Base-by-base conservation (phyloP, 2,888 invertebrate species). In the Serrognathus titanus region DNA sequence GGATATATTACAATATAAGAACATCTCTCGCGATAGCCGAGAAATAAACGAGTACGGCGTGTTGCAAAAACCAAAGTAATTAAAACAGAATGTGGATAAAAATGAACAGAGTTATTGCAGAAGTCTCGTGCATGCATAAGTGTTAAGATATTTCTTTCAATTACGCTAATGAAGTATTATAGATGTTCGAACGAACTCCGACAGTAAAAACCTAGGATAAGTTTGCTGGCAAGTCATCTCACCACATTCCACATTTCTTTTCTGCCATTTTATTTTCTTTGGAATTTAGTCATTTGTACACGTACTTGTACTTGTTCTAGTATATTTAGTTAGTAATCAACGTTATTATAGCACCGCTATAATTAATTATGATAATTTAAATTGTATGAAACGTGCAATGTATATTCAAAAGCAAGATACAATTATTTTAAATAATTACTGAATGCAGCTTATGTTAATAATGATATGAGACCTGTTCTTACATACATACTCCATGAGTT, bases 161-260 rank as follows among this genome's bases (percentile, higher is more conserved):
- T 54, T 58, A 54, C 47, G 41, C 54, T 58, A 58, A 58, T 58
- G 54, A 58, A 58, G 58, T 45, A 54, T 58, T 58, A 55, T 58
- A 45, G 47, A 40, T 54, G 40, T 54, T 43, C 48, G 40, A 46
- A 51, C 37, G 47, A 47, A 37, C 11, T 51, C 9, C 13, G 45
- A 47, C 24, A 43, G 55, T 38, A 55, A 49, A 55, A 58, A 55
- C 31, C 16, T 46, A 24, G 40, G 40, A 47, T 54, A 37, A 43
- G 54, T 58, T 47, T 40, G 51, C 20, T 47, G 47, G 47, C 51
- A 50, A 54, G 51, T 50, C 55, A 55, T 54, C 46, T 55, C 36
- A 35, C 51, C 40, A 51, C 50, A 58, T 58, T 55, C 58, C 58
- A 39, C 47, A 12, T 48, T 37, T 48, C 48, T 48, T 48, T 35